Evolutionary conservation across 1,140 invertebrate species (phyloP), one percentile per base, ranked within the genome.

Genomic region (Pseudoatta argentina): DNA sequence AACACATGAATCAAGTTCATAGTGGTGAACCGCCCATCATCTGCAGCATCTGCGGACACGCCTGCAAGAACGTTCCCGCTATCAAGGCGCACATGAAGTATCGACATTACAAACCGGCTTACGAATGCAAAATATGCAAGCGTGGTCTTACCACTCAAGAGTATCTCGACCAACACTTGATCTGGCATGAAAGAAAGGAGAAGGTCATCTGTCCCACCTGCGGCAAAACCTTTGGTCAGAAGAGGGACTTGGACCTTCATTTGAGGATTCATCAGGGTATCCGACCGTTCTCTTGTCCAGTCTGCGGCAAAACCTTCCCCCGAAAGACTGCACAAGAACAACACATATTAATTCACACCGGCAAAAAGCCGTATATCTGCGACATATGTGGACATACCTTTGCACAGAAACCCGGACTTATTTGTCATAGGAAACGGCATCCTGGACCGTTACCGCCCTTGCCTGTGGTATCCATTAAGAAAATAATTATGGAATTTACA

Each of bases 331-430:
- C 97, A 72, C 94, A 97, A 83, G 95, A 96, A 67, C 95, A 95
- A 16, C 98, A 98, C 93, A 96, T 98, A 92, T 95, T 97, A 3
- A 97, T 96, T 8, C 98, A 98, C 90, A 97, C 97, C 0, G 97
- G 98, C 0, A 97, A 98, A 91, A 95, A 97, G 48, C 98, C 98
- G 0, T 98, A 97, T 91, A 96, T 96, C 57, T 99, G 98, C 94
- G 96, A 96, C 34, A 96, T 97, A 30, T 99, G 98, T 92, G 97
- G 97, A 2, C 96, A 97, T 87, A 95, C 96, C 0, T 98, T 97
- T 87, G 95, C 96, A 5, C 96, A 97, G 87, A 96, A 96, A 24
- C 95, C 96, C 0, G 96, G 96, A 0, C 89, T 97, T 18, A 96
- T 96, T 76, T 95, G 96, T 0, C 96, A 97, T 87, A 94, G 96